These are phyloP conservation scores for Myiotriccus ornatus DNA, from an alignment of 2,797 vertebrate species.

Conservation along the genomic window DNA sequence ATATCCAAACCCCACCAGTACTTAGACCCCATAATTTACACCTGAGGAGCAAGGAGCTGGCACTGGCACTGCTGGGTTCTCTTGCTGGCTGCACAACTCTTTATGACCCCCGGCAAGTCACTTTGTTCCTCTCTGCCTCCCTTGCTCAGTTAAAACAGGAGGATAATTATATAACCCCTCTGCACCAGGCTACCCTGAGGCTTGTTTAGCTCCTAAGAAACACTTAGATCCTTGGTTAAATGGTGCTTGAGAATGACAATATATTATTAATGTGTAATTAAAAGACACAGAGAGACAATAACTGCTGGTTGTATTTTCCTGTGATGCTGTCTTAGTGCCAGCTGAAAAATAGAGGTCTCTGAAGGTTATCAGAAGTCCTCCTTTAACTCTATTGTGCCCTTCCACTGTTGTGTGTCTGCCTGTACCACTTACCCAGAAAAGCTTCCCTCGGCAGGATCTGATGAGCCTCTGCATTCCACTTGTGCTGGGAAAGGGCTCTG, in stretches of 20 bases:
- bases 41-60: background rate
- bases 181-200: slow-evolving; percentile 22
- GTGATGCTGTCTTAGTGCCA: background rate
- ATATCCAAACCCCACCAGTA: background rate
- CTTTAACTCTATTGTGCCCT: background rate
- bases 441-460: background rate
- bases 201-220: slow-evolving; percentile 15
- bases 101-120: background rate
- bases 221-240: slow-evolving; percentile 39
- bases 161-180: slow-evolving; percentile 42
- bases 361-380: background rate
- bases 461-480: background rate
- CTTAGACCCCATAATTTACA: background rate
- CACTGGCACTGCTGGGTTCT: background rate
- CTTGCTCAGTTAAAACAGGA: slow-evolving; percentile 16
- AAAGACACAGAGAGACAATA: background rate
- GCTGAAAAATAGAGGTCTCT: background rate
- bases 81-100: background rate
- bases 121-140: slow-evolving; percentile 26
- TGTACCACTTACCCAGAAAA: background rate
- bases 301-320: background rate
- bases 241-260: slow-evolving; percentile 25
- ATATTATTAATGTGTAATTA: slow-evolving; percentile 48
- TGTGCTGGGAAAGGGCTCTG: background rate
- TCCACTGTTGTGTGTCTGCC: background rate